Evolutionary conservation across 2,888 invertebrate species (phyloP), one percentile per base, ranked within the genome.

Genomic region (Heliconius ismenius): DNA sequence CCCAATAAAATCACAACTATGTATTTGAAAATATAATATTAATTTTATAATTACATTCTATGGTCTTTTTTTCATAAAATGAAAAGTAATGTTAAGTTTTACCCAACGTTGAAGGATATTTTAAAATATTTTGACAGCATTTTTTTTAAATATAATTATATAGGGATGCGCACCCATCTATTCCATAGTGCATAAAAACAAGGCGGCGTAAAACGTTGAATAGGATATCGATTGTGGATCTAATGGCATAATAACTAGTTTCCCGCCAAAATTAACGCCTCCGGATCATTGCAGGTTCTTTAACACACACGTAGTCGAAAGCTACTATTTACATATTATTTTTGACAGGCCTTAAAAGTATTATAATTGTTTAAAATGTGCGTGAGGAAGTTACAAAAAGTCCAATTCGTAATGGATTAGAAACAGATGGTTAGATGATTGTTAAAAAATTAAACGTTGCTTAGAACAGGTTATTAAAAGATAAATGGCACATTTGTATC

Each of bases 271-370:
- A 92, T 92, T 93, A 90, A 92, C 92, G 91, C 92, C 92, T 90
- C 86, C 83, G 84, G 84, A 84, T 86, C 87, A 81, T 82, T 84
- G 87, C 86, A 86, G 85, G 86, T 86, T 86, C 88, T 85, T 86
- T 81, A 86, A 87, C 87, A 86, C 87, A 86, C 86, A 84, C 84
- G 81, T 81, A 81, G 78, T 81, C 83, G 81, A 88, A 90, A 87
- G 88, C 92, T 91, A 90, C 92, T 92, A 94, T 94, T 93, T 93
- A 92, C 90, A 89, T 92, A 93, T 94, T 93, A 94, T 85, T 81
- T 92, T 87, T 92, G 93, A 93, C 93, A 92, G 92, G 86, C 90
- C 90, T 92, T 92, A 91, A 87, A 88, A 89, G 85, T 88, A 87
- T 86, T 90, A 88, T 92, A 91, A 93, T 93, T 92, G 92, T 90